phyloP scores from a whole-genome alignment of 2,113 vertebrate species.

The Tursiops truncatus region DNA sequence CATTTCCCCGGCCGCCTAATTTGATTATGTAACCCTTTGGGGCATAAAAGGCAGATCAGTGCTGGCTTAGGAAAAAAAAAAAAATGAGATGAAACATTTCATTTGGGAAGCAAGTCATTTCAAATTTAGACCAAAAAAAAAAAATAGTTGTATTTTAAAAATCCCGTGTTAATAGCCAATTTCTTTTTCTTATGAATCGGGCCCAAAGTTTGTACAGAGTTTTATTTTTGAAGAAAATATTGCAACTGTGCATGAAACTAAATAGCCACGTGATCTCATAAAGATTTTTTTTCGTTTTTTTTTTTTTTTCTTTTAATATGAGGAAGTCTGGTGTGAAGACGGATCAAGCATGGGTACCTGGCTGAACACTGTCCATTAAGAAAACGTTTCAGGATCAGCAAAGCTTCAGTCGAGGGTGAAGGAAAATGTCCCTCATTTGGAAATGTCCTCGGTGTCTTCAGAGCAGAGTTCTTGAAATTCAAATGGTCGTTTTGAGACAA shows the following conservation, averaged over 20 bases:
- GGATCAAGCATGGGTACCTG: conserved; percentile 86
- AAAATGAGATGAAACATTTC: conserved; percentile 24
- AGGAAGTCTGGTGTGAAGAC: conserved; percentile 86
- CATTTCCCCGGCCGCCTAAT: background rate
- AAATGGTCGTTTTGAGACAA: conserved; percentile 81
- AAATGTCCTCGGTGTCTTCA: conserved; percentile 73
- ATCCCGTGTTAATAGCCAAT: conserved; percentile 88
- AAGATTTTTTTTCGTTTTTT: conserved; percentile 48
- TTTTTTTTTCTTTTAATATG: conserved; percentile 77
- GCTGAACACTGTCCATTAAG: conserved; percentile 80
- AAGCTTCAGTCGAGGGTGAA: conserved; percentile 68
- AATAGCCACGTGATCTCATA: conserved; percentile 85
- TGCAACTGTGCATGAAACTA: conserved; percentile 88
- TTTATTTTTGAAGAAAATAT: conserved; percentile 84
- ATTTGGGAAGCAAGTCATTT: conserved; percentile 31
- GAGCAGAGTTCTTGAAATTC: conserved; percentile 81
- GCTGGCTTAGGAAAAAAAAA: background rate
- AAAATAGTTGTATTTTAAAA: conserved; percentile 58
- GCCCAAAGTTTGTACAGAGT: conserved; percentile 89
- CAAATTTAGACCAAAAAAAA: conserved; percentile 54
- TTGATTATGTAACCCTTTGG: background rate
- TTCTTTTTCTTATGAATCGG: conserved; percentile 88
- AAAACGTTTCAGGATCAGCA: conserved; percentile 68
- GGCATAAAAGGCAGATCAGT: conserved; percentile 58
- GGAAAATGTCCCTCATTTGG: conserved; percentile 70